Base-by-base conservation (phyloP, 2,797 vertebrate species). In the Moxostoma hubbsi region DNA sequence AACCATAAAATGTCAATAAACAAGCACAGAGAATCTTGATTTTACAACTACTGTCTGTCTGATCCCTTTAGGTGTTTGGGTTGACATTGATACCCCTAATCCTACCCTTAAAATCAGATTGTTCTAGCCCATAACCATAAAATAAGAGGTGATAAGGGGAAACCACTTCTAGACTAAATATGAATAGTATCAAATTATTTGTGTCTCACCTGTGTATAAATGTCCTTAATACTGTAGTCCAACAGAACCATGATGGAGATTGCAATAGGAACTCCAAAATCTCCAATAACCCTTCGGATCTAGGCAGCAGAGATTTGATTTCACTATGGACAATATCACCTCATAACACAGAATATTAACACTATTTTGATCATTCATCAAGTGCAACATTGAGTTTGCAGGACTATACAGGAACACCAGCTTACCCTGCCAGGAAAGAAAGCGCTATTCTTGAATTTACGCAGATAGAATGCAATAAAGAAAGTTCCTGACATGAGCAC, bases 361-460 rank as follows among this genome's bases (percentile, higher is more conserved):
- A 36, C 3, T 36, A 16, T 18, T 59, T 57, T 58, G 55, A 16
- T 8, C 7, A 51, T 2, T 51, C 10, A 57, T 57, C n/a, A 57
- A 57, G 8, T 57, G 15, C n/a, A 11, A 7, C 2, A 7, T 7
- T 13, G 13, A 18, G 9, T 47, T 18, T 24, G 18, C 10, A 16
- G 6, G 8, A 49, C 9, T 7, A 10, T n/a, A 47, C 1, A 3
- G 45, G 2, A 10, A 67, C 7, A 15, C 12, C 36, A 10, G 46
- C 90, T 91, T 87, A 99, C 97, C 90, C 93, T 93, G 77, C 98
- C 98, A 0, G 97, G 97, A 84, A 99, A 98, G 90, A 99, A 99
- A 0, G 96, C 94, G 43, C 98, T 99, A 89, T 99, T 99, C 93
- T 98, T 99, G 90, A 99, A 98, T 88, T 99, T 98, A 82, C 97